These are phyloP conservation scores for Diploptera punctata DNA, from an alignment of 2,888 invertebrate genomes.

Conservation along the genomic window DNA sequence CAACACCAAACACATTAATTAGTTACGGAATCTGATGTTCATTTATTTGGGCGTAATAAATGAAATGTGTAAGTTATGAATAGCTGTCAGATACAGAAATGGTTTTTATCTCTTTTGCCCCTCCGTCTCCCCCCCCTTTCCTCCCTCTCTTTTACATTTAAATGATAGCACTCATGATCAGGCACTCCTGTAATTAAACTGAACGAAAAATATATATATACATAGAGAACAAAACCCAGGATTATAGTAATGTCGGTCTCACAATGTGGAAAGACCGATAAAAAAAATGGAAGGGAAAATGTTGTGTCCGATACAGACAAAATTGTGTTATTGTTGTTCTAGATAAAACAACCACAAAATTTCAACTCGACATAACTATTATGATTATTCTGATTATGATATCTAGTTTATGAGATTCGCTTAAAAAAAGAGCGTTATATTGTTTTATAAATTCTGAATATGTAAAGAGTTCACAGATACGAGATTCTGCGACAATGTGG, in stretches of 20 bases:
- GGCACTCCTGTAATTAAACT: constrained; percentile 25
- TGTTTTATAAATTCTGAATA: background rate
- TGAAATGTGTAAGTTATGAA: constrained; percentile 41
- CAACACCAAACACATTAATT: constrained; percentile 32
- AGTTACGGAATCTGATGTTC: constrained; percentile 31
- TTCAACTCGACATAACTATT: background rate
- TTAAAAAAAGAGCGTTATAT: background rate
- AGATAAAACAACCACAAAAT: constrained; percentile 17
- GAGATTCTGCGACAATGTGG: no score
- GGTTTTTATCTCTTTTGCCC: constrained; percentile 28
- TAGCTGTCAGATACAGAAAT: constrained; percentile 41
- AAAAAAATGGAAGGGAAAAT: constrained; percentile 16
- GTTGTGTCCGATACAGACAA: constrained; percentile 14
- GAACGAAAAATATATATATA: background rate
- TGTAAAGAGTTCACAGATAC: background rate
- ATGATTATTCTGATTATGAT: background rate
- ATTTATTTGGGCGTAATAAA: constrained; percentile 38
- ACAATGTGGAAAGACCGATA: constrained; percentile 16
- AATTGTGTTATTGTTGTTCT: background rate
- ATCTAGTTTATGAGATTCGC: constrained; percentile 1
- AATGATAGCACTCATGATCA: constrained; percentile 26
- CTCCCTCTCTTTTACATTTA: constrained; percentile 25
- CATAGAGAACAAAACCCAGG: constrained; percentile 2
- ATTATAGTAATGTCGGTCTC: constrained; percentile 18
- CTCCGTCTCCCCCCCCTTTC: background rate